These are phyloP conservation scores for Daubentonia madagascariensis DNA, from an alignment of 2,113 vertebrate species.

Conservation along the genomic window DNA sequence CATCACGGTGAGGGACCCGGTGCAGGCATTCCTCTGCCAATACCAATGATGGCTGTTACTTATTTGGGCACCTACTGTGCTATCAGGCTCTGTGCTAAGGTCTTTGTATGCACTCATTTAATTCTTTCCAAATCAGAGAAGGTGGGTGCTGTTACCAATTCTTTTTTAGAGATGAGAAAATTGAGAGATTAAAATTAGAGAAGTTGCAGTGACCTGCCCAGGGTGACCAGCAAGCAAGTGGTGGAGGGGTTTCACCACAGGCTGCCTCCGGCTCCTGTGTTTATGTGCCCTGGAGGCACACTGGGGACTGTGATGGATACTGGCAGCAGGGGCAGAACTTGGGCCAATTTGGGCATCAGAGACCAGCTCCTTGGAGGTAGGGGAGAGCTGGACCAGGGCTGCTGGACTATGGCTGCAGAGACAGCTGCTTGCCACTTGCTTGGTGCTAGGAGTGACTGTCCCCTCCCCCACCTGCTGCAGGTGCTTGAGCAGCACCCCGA, in stretches of 20 bases:
- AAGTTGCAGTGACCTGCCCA: neutral
- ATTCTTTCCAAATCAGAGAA: neutral
- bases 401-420: neutral
- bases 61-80: neutral
- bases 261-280: neutral
- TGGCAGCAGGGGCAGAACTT: neutral
- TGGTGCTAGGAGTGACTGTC: neutral
- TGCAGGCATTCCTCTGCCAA: rapidly evolving
- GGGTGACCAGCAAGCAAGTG: neutral
- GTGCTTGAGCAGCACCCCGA: conserved; percentile 95
- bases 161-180: neutral
- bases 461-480: conserved; percentile 72
- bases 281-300: neutral
- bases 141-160: neutral
- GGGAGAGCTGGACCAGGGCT: neutral
- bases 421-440: neutral
- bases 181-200: neutral
- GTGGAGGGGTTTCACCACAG: neutral
- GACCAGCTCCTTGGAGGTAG: neutral
- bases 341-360: neutral
- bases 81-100: neutral
- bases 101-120: neutral
- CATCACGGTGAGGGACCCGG: conserved; percentile 89
- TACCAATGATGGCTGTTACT: neutral
- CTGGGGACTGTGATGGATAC: neutral